phyloP scores from a whole-genome alignment of 2,888 invertebrate species.

The Drosophila lacicola region DNA sequence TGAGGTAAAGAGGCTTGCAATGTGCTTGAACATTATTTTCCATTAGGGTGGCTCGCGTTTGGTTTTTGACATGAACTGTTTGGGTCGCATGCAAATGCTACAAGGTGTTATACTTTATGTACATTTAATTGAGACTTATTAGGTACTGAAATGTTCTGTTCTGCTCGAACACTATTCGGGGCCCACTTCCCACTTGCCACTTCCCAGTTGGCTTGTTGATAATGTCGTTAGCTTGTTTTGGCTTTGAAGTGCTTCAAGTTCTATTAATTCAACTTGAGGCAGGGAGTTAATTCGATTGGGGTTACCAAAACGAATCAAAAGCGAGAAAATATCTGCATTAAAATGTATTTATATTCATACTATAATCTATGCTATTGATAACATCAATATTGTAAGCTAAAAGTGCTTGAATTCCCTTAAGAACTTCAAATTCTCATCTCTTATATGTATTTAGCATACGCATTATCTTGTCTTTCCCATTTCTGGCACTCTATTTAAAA shows the following conservation, averaged over 20 bases:
- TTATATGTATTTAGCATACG: too few relatives aligned
- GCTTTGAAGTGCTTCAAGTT: constrained; percentile 18
- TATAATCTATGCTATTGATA: too few relatives aligned
- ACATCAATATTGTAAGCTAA: too few relatives aligned
- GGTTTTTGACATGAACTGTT: constrained; percentile 9
- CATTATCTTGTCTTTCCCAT: not conserved
- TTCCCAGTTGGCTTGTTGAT: constrained; percentile 38
- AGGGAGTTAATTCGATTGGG: not conserved
- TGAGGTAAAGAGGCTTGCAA: constrained; percentile 32
- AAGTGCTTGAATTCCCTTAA: too few relatives aligned
- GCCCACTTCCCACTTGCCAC: constrained; percentile 13
- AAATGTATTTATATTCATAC: too few relatives aligned
- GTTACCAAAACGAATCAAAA: too few relatives aligned
- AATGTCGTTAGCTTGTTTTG: constrained; percentile 36
- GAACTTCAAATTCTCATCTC: too few relatives aligned
- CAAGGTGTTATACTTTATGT: constrained; percentile 77
- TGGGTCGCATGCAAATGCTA: constrained; percentile 67
- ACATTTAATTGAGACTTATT: constrained; percentile 79
- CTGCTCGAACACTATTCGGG: constrained; percentile 29
- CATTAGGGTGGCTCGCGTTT: constrained; percentile 34
- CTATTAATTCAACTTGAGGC: constrained; percentile 20
- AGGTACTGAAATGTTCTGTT: constrained; percentile 59
- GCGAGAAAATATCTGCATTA: too few relatives aligned
- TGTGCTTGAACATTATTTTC: constrained; percentile 36
- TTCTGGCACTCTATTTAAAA: not conserved